Evolutionary conservation across 2,113 vertebrate genomes (phyloP).

Genomic region (Gallinago media): DNA sequence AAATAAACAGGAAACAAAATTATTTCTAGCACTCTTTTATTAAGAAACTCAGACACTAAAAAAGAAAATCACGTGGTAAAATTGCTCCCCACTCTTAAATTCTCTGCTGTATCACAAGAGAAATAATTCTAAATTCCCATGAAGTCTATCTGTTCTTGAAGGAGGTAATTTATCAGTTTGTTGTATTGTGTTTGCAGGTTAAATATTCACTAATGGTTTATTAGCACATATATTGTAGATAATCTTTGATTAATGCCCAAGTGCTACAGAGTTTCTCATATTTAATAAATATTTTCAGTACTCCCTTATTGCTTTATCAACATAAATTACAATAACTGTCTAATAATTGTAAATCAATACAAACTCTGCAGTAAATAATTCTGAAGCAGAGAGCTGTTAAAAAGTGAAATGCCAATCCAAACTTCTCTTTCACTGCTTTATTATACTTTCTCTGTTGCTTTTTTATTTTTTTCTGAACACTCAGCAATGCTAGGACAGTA

Average conservation of each 20-base stretch:
- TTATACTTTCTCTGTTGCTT: background rate
- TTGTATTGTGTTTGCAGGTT: conserved; percentile 9
- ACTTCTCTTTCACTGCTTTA: background rate
- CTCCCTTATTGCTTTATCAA: conserved; percentile 57
- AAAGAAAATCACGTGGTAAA: background rate
- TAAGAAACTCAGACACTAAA: background rate
- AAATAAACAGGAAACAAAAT: conserved; percentile 6
- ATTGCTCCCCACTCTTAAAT: background rate
- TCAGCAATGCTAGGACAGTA: background rate
- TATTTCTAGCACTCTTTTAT: background rate
- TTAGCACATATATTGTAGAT: conserved; percentile 3
- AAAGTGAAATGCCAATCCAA: conserved; percentile 4
- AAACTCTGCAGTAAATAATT: conserved; percentile 54
- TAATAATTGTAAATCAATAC: conserved; percentile 65
- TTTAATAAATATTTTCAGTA: conserved; percentile 57
- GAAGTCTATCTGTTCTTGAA: background rate
- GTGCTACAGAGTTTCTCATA: background rate
- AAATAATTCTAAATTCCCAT: conserved; percentile 7
- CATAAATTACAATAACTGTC: conserved; percentile 59
- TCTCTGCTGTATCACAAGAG: background rate
- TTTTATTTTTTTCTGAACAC: background rate
- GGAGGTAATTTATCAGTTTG: background rate
- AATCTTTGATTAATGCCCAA: conserved; percentile 37
- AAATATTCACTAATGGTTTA: conserved; percentile 50
- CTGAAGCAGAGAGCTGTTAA: conserved; percentile 26